Evolutionary conservation across 2,797 vertebrate species (phyloP), one percentile per base, ranked within the genome.

Genomic region (Halcyon smyrnensis): DNA sequence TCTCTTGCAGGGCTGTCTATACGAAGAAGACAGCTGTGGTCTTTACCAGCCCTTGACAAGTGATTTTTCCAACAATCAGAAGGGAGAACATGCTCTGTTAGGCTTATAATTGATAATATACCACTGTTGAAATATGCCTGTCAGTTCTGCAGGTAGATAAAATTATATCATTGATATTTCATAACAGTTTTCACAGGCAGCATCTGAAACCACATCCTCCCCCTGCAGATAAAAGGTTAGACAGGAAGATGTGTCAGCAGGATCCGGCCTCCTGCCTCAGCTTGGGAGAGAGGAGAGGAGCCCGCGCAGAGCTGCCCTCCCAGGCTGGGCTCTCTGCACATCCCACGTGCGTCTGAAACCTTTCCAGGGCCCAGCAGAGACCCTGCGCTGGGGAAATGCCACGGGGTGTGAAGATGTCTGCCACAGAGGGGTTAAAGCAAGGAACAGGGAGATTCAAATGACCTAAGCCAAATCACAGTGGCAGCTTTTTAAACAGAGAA

Each of bases 101-200:
- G 95, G 85, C 87, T 96, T 95, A 87, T 96, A 97, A 97, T 95
- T 97, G 96, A 96, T 96, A 95, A 96, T 93, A 95, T 27, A 77
- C 59, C 85, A 50, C 86, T 90, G 87, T 30, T 96, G 94, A 95
- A 96, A 90, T 67, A 80, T 12, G 84, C 37, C 86, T 97, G 96
- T 95, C 97, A 94, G 78, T 96, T 82, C 73, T 77, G 74, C 18
- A 12, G 87, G 87, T 60, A 69, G 95, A 82, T 86, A 74, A 91
- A 97, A 95, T 94, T 62, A 27, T 50, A 54, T 78, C 68, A 11
- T 79, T 82, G 94, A 30, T 95, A 75, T 92, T 93, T 95, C 80
- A 48, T 68, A 94, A 7, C 65, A 18, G 69, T 84, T 95, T 84
- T 89, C 87, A 28, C 50, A 53, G 85, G 81, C 86, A 53, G 89